phyloP scores from a whole-genome alignment of 2,797 vertebrate genomes.

The Halcyon smyrnensis region DNA sequence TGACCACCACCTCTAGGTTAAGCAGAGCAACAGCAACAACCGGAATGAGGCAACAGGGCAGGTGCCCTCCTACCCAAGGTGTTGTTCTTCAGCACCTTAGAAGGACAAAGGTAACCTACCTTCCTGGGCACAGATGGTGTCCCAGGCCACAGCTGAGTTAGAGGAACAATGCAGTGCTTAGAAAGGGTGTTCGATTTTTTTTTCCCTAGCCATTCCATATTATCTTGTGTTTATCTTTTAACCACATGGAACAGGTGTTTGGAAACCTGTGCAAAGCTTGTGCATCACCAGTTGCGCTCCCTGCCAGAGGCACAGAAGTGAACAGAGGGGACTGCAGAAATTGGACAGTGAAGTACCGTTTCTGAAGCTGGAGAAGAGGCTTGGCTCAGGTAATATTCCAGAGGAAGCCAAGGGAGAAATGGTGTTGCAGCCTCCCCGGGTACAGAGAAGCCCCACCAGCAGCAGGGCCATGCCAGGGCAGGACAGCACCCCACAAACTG shows the following conservation, averaged over 20 bases:
- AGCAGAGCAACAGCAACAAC: not conserved
- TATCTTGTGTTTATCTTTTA: not conserved
- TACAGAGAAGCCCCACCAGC: fast-evolving
- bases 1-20: not conserved
- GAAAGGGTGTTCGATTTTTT: not conserved
- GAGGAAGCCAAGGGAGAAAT: not conserved
- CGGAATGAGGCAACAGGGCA: not conserved
- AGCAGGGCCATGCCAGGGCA: fast-evolving
- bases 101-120: not conserved
- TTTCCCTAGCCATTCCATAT: not conserved
- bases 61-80: not conserved
- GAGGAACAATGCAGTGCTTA: fast-evolving
- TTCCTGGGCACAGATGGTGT: not conserved
- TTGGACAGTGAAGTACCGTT: fast-evolving
- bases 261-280: not conserved
- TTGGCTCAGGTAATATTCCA: not conserved
- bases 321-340: not conserved
- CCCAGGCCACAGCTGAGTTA: not conserved
- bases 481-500: not conserved
- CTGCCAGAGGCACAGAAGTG: fast-evolving
- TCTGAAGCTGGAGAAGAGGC: not conserved
- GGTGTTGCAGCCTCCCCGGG: not conserved
- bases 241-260: not conserved
- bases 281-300: not conserved
- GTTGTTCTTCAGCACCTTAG: not conserved